phyloP scores from a whole-genome alignment of 1,140 invertebrate species.

The Drosophila funebris region DNA sequence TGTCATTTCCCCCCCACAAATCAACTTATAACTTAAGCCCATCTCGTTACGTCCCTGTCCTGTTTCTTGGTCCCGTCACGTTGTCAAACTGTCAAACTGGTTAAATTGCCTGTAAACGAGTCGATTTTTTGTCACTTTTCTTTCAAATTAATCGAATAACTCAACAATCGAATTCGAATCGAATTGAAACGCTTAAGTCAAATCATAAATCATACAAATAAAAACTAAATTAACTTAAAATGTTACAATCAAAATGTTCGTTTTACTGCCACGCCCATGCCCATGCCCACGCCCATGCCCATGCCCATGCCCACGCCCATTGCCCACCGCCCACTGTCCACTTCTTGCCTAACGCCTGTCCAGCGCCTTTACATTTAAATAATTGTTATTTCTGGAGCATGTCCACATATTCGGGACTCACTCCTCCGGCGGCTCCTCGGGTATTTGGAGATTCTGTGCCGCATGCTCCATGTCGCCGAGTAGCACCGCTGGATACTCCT shows the following conservation, averaged over 20 bases:
- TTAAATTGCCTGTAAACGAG: conserved; percentile 3
- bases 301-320: conserved; percentile 42
- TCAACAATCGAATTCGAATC: conserved; percentile 42
- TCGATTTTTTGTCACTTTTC: no score
- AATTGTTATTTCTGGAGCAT: conserved; percentile 22
- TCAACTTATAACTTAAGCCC: conserved; percentile 62
- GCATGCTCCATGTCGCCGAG: conserved; percentile 56
- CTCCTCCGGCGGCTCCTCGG: conserved; percentile 80
- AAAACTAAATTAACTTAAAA: conserved; percentile 77
- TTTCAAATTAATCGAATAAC: conserved; percentile 42
- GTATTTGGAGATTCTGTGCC: conserved; percentile 77
- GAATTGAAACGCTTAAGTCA: conserved; percentile 17
- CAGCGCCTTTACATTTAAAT: conserved; percentile 55
- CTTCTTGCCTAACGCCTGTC: conserved; percentile 4
- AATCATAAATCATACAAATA: conserved; percentile 66
- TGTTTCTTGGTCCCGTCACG: conserved; percentile 13
- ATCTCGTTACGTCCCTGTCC: neutral
- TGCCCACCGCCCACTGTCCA: conserved; percentile 14
- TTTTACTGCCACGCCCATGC: conserved; percentile 53
- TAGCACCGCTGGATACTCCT: conserved; percentile 66
- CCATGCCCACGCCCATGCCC: conserved; percentile 47
- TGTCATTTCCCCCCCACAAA: conserved; percentile 47
- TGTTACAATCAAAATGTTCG: conserved; percentile 62
- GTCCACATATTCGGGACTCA: conserved; percentile 9
- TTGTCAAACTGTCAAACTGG: conserved; percentile 29